A percentile compares a stretch with the other conserved stretches of the same genome.
These are phyloP conservation scores for Bubo scandiacus DNA, from an alignment of 2,113 vertebrate genomes.

Conservation along the genomic window DNA sequence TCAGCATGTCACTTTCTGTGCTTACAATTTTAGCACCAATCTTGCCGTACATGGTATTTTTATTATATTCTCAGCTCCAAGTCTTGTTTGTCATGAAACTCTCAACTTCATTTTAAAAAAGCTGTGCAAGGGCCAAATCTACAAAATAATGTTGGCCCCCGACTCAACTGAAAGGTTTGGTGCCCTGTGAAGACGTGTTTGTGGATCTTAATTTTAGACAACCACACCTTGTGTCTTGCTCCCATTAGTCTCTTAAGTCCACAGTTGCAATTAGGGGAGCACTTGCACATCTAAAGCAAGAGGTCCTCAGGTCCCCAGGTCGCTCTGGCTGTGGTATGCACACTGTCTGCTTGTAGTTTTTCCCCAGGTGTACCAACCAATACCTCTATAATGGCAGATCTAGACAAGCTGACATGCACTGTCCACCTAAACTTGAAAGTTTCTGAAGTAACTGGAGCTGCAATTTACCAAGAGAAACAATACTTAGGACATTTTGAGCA, in stretches of 20 bases:
- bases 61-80: neutral
- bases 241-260: neutral
- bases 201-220: neutral
- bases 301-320: neutral
- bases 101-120: neutral
- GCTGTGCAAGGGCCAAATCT: neutral
- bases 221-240: neutral
- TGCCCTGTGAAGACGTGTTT: fast-evolving
- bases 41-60: neutral
- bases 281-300: neutral
- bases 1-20: neutral
- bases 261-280: neutral
- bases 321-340: neutral
- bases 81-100: neutral
- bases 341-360: neutral
- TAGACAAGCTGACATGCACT: neutral
- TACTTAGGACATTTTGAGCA: neutral
- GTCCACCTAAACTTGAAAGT: neutral
- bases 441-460: neutral
- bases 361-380: neutral
- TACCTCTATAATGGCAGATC: neutral
- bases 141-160: neutral
- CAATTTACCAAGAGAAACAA: neutral
- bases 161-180: neutral
- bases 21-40: neutral